phyloP scores from a whole-genome alignment of 2,888 invertebrate genomes.

The Drosophila mulleri region DNA sequence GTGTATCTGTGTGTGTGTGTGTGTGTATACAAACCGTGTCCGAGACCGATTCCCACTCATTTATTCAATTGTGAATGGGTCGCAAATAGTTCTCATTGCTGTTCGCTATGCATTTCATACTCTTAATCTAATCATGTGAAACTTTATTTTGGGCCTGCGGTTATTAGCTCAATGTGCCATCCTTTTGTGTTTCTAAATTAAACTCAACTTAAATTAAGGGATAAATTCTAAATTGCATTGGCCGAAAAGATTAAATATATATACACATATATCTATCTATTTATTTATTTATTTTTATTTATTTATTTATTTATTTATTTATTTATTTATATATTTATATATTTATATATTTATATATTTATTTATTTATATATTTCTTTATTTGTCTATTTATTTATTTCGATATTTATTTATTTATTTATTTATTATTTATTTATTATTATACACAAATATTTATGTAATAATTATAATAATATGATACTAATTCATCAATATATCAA shows the following conservation, averaged over 20 bases:
- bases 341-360: no score
- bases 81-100: conserved; percentile 23
- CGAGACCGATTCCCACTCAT: conserved; percentile 31
- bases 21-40: conserved; percentile 17
- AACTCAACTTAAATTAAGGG: conserved; percentile 34
- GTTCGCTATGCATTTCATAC: conserved; percentile 45
- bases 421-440: no score
- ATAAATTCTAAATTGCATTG: conserved; percentile 1
- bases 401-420: no score
- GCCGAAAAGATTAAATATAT: not conserved
- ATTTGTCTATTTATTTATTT: no score
- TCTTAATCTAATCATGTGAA: conserved; percentile 61
- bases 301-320: no score
- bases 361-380: no score
- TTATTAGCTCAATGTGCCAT: conserved; percentile 44
- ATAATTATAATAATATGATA: no score
- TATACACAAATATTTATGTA: no score
- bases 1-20: not conserved
- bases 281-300: no score
- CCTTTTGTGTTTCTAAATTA: conserved; percentile 30
- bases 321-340: no score
- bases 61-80: conserved; percentile 25
- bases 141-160: conserved; percentile 47
- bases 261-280: no score
- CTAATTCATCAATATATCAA: no score